These are phyloP conservation scores for Octopus sinensis DNA, from an alignment of 1,140 invertebrate genomes.

Conservation along the genomic window DNA sequence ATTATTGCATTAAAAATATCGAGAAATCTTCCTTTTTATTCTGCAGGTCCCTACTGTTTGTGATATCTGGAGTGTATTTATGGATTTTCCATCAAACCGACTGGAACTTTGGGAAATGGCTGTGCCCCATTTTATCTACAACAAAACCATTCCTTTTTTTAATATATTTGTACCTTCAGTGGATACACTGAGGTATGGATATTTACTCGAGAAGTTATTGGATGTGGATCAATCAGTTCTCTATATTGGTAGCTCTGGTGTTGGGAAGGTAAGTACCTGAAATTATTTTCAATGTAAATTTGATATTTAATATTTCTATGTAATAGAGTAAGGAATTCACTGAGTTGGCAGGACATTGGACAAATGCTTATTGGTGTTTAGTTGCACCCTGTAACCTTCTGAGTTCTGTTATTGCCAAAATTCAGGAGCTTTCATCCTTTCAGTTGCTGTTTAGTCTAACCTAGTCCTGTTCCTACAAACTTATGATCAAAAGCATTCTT, in stretches of 20 bases:
- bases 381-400: no score
- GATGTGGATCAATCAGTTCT: constrained; percentile 67
- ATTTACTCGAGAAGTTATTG: constrained; percentile 74
- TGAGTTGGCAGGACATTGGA: no score
- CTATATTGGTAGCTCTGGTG: constrained; percentile 59
- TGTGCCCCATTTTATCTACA: constrained; percentile 71
- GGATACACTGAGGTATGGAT: constrained; percentile 57
- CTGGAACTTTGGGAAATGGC: constrained; percentile 75
- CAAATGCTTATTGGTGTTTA: no score
- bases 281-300: no score
- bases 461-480: no score
- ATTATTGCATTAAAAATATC: neutral
- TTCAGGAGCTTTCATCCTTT: no score
- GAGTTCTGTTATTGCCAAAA: no score
- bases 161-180: constrained; percentile 59
- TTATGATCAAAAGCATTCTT: no score
- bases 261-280: constrained; percentile 66
- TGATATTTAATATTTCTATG: no score
- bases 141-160: constrained; percentile 57
- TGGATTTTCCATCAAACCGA: constrained; percentile 67
- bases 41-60: constrained; percentile 61
- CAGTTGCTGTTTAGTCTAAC: no score
- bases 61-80: constrained; percentile 72
- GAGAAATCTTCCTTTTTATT: neutral
- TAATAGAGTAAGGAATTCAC: no score